These are phyloP conservation scores for Macroteleia sp. DNA, from an alignment of 2,888 invertebrate genomes.

Conservation along the genomic window DNA sequence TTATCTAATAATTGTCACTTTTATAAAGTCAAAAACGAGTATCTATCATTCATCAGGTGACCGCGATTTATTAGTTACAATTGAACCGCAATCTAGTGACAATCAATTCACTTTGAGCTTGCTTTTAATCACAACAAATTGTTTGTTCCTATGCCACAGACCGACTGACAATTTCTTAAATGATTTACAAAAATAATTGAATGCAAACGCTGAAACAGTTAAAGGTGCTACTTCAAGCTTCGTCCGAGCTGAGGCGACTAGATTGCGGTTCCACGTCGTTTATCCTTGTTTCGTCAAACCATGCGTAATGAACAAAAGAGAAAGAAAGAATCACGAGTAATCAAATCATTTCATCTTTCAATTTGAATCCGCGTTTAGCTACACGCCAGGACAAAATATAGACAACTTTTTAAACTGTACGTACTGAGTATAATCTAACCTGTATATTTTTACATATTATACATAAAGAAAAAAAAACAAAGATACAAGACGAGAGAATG, in stretches of 20 bases:
- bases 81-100: constrained; percentile 44
- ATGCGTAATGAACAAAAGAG: constrained; percentile 6
- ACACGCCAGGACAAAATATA: constrained; percentile 50
- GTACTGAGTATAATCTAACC: constrained; percentile 79
- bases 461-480: constrained; percentile 60
- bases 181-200: constrained; percentile 14
- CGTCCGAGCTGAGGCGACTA: constrained; percentile 20
- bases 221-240: constrained; percentile 40
- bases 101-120: constrained; percentile 30
- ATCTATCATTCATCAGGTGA: constrained; percentile 23
- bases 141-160: constrained; percentile 48
- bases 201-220: constrained; percentile 11
- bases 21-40: constrained; percentile 39
- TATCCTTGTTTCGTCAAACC: constrained; percentile 5
- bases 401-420: constrained; percentile 71
- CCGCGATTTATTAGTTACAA: constrained; percentile 15
- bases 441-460: constrained; percentile 81
- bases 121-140: constrained; percentile 32
- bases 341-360: constrained; percentile 50
- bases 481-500: constrained; percentile 62
- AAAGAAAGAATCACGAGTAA: constrained; percentile 28
- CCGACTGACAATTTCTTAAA: constrained; percentile 48
- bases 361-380: constrained; percentile 60
- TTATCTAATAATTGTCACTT: constrained; percentile 48
- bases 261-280: constrained; percentile 25